Conservation (phyloP, 2,797 vertebrate species). For the Hypotaenidia philippensis region DNA sequence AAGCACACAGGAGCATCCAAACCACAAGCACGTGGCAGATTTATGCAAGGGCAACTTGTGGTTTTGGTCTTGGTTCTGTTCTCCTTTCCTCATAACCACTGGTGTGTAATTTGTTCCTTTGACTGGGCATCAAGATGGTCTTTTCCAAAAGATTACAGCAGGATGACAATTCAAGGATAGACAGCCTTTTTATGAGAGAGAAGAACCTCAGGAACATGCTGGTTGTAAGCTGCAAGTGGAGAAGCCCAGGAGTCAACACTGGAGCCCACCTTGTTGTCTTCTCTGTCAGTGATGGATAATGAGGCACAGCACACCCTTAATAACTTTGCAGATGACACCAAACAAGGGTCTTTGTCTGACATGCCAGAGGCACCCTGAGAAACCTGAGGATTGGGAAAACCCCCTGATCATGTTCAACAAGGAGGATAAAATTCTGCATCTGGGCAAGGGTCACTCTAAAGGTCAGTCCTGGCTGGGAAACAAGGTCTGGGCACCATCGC, state of each 20-base stretch:
- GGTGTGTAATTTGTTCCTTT: not conserved
- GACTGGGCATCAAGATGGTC: not conserved
- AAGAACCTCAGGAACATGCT: not conserved
- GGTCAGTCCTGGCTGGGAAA: not conserved
- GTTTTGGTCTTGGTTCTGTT: not conserved
- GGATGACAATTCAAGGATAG: not conserved
- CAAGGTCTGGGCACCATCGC: not conserved
- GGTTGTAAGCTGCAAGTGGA: not conserved
- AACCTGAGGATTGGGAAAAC: not conserved
- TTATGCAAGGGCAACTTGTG: not conserved
- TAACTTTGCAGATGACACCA: not conserved
- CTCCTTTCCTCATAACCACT: not conserved
- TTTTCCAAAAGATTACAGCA: not conserved
- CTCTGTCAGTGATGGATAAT: not conserved
- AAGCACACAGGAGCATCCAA: not conserved
- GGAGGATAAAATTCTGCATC: not conserved
- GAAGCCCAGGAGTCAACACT: not conserved
- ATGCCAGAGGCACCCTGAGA: not conserved
- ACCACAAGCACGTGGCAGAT: fast-evolving
- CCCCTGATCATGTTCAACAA: not conserved
- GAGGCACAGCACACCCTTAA: not conserved
- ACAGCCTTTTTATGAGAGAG: not conserved
- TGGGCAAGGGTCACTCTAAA: not conserved
- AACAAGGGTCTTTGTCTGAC: not conserved
- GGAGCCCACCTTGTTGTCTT: not conserved